phyloP scores from a whole-genome alignment of 2,888 invertebrate genomes.

The Rhorus exstirpatorius region DNA sequence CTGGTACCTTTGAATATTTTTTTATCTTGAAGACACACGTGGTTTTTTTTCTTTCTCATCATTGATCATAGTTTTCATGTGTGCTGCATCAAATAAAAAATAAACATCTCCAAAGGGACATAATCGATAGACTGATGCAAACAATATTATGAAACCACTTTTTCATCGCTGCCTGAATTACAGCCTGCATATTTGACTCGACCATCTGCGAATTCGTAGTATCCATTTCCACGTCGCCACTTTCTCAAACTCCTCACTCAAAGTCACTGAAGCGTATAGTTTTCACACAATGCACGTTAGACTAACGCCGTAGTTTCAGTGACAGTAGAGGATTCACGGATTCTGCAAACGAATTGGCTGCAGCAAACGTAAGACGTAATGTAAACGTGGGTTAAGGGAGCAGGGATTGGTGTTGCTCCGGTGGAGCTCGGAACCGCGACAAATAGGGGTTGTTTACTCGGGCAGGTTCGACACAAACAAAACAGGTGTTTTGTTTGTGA shows the following conservation, averaged over 20 bases:
- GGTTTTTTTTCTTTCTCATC: too few relatives aligned
- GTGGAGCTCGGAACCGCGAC: slow-evolving; percentile 53
- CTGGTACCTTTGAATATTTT: too few relatives aligned
- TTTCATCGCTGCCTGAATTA: background rate
- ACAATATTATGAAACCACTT: too few relatives aligned
- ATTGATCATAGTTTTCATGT: too few relatives aligned
- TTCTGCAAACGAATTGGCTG: slow-evolving; percentile 12
- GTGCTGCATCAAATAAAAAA: too few relatives aligned
- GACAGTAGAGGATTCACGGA: slow-evolving; percentile 14
- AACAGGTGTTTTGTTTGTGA: slow-evolving; percentile 53
- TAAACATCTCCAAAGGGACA: too few relatives aligned
- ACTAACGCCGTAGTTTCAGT: slow-evolving; percentile 12
- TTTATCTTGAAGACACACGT: too few relatives aligned
- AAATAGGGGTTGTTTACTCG: slow-evolving; percentile 73
- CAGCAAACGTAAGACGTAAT: slow-evolving; percentile 24
- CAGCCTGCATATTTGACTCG: background rate
- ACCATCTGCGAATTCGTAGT: background rate
- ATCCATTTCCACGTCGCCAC: background rate
- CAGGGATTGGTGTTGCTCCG: slow-evolving; percentile 1
- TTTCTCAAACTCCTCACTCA: background rate
- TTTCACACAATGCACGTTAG: background rate
- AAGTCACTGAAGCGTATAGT: background rate
- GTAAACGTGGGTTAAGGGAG: slow-evolving; percentile 7
- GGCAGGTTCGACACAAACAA: slow-evolving; percentile 74
- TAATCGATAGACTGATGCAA: too few relatives aligned